Conservation (phyloP, 2,888 invertebrate genomes). For the Scaptomyza caliginosa region DNA sequence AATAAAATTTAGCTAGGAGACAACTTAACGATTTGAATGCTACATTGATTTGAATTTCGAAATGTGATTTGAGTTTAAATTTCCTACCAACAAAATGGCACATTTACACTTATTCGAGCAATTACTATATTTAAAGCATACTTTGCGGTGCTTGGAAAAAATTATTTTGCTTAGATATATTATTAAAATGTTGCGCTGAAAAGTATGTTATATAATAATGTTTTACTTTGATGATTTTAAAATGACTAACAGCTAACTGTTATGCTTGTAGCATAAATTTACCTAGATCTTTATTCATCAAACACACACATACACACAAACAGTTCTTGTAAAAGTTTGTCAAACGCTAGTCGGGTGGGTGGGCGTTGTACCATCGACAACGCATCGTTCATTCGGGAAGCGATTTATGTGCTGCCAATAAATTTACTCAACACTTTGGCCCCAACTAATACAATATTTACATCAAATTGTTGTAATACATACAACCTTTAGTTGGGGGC, state of each 20-base stretch:
- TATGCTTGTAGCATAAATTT: conserved; percentile 13
- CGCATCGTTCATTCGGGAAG: conserved; percentile 44
- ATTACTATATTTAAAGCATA: not conserved
- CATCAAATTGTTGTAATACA: conserved; percentile 69
- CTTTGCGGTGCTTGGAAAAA: not conserved
- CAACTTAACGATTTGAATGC: conserved; percentile 39
- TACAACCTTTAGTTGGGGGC: conserved; percentile 5
- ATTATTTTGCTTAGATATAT: not conserved
- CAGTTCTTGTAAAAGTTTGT: conserved; percentile 9
- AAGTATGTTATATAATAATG: not conserved
- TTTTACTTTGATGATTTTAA: too few relatives aligned
- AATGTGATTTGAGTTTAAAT: conserved; percentile 6
- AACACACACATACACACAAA: conserved; percentile 4
- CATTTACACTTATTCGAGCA: not conserved
- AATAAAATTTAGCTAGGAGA: conserved; percentile 26
- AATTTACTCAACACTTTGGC: conserved; percentile 77
- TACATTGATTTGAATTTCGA: conserved; percentile 19
- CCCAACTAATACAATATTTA: conserved; percentile 76
- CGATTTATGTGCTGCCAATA: conserved; percentile 75
- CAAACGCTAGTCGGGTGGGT: conserved; percentile 8
- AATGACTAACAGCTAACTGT: not conserved
- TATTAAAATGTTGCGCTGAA: not conserved
- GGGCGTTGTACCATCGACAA: conserved; percentile 25
- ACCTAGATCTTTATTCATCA: conserved; percentile 19
- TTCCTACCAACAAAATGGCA: conserved; percentile 8